These are phyloP conservation scores for Notamacropus eugenii DNA, from an alignment of 2,797 vertebrate species.

Conservation along the genomic window DNA sequence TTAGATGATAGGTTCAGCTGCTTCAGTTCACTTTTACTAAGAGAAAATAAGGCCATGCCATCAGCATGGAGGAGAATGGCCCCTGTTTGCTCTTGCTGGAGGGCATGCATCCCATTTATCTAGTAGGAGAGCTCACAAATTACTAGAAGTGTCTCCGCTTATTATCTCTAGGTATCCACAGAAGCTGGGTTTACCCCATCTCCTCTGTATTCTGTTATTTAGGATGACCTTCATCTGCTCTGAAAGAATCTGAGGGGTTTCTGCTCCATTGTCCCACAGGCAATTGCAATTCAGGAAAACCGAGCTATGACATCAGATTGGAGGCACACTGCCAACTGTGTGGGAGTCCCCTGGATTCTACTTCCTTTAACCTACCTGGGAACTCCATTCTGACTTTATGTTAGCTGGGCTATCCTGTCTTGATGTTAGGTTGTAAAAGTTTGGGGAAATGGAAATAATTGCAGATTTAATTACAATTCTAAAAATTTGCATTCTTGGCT, in stretches of 20 bases:
- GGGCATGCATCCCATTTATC: neutral
- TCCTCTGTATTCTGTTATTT: slow-evolving; percentile 12
- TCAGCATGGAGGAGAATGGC: neutral
- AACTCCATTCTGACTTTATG: neutral
- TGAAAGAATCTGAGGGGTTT: neutral
- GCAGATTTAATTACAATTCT: slow-evolving; percentile 68
- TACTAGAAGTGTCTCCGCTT: neutral
- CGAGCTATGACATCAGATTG: slow-evolving; percentile 38
- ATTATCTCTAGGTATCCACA: slow-evolving; percentile 9
- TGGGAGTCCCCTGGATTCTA: slow-evolving; percentile 21
- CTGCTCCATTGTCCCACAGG: slow-evolving; percentile 15
- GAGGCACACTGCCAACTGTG: slow-evolving; percentile 30
- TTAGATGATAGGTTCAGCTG: slow-evolving; percentile 42
- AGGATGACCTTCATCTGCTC: neutral
- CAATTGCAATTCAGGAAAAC: slow-evolving; percentile 47
- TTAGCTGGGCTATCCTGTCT: slow-evolving; percentile 39
- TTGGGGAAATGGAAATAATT: slow-evolving; percentile 74
- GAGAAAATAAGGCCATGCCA: neutral
- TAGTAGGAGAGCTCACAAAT: neutral
- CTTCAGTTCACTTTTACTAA: slow-evolving; percentile 18
- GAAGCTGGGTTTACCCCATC: slow-evolving; percentile 1
- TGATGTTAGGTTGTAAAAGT: slow-evolving; percentile 35
- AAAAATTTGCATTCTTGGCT: slow-evolving; percentile 68
- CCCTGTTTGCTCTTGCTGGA: neutral
- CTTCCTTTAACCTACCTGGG: neutral